Conservation (phyloP, 2,797 vertebrate genomes). For the Columba guinea region DNA sequence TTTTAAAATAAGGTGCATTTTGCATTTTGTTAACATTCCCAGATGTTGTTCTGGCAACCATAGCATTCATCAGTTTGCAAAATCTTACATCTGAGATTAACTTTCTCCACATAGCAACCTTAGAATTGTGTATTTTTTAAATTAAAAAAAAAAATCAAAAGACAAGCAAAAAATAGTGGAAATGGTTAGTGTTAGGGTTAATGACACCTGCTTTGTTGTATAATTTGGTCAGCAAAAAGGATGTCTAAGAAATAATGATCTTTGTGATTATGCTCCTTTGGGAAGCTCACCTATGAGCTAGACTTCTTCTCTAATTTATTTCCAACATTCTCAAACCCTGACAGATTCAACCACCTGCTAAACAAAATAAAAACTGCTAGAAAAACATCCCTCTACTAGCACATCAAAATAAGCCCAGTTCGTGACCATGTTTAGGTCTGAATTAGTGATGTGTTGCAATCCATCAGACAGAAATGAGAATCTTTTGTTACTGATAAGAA, state of each 20-base stretch:
- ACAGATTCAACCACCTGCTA: background rate
- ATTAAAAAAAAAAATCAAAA: background rate
- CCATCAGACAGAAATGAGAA: background rate
- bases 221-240: background rate
- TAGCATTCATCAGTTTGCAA: background rate
- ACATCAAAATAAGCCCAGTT: background rate
- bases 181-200: background rate
- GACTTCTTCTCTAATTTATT: background rate
- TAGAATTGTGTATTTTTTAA: background rate
- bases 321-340: background rate
- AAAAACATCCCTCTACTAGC: background rate
- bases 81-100: background rate
- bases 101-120: background rate
- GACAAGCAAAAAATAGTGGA: background rate
- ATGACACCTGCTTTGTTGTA: background rate
- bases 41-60: background rate
- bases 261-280: background rate
- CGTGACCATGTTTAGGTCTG: background rate
- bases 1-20: background rate
- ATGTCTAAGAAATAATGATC: background rate
- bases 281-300: background rate
- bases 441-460: background rate
- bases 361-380: background rate
- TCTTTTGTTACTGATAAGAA: background rate
- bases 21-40: background rate